Conservation (phyloP, 2,113 vertebrate species). For the Eretmochelys imbricata region DNA sequence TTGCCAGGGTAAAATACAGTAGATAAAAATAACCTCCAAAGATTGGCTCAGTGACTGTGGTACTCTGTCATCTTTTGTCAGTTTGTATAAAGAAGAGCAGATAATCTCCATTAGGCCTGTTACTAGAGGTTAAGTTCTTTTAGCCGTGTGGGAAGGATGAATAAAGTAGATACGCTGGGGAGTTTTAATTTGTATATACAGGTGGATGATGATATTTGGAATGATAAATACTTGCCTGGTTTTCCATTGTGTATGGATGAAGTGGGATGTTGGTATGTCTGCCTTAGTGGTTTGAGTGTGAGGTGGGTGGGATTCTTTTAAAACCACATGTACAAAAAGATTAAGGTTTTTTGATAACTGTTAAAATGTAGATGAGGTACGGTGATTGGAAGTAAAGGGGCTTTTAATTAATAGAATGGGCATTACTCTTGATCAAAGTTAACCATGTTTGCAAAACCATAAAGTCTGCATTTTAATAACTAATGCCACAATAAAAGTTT, state of each 20-base stretch:
- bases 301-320: background rate
- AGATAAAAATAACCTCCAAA: background rate
- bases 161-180: background rate
- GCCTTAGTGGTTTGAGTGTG: background rate
- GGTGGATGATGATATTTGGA: background rate
- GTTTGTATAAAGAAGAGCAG: background rate
- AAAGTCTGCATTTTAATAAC: background rate
- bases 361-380: background rate
- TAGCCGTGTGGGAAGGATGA: background rate
- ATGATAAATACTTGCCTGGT: background rate
- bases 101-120: background rate
- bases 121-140: background rate
- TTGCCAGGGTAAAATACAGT: background rate
- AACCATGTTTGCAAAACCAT: background rate
- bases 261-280: background rate
- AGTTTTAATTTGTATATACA: background rate
- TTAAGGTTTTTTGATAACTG: background rate
- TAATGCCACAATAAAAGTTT: background rate
- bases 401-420: background rate
- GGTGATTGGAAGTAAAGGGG: background rate
- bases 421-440: background rate
- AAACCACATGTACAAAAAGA: background rate
- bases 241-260: background rate
- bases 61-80: background rate
- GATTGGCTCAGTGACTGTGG: background rate